phyloP scores from a whole-genome alignment of 2,797 vertebrate species.

The Lates japonicus region DNA sequence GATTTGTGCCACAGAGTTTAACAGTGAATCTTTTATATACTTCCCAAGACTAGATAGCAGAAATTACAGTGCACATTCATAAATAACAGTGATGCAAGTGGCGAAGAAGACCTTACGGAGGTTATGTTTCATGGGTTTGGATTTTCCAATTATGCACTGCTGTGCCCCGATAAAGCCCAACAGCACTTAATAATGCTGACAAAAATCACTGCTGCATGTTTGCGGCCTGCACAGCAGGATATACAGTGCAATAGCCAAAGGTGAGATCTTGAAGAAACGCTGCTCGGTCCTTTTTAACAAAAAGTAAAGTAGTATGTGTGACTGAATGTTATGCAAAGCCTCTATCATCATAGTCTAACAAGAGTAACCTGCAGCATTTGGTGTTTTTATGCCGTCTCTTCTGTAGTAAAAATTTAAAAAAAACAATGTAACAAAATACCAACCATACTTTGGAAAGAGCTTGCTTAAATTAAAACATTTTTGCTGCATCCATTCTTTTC shows the following conservation, averaged over 20 bases:
- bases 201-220: conserved; percentile 45
- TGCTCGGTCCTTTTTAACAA: conserved; percentile 15
- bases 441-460: background rate
- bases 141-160: conserved; percentile 62
- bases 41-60: conserved; percentile 42
- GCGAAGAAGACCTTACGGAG: conserved; percentile 33
- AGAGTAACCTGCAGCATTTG: background rate
- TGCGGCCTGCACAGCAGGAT: conserved; percentile 37
- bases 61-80: conserved; percentile 45
- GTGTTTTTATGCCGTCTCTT: background rate
- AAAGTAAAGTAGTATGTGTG: background rate
- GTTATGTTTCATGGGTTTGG: conserved; percentile 61
- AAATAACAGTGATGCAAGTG: conserved; percentile 53
- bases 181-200: conserved; percentile 61
- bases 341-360: background rate
- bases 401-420: background rate
- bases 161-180: conserved; percentile 49
- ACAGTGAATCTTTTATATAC: conserved; percentile 47
- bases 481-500: background rate
- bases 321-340: conserved; percentile 8
- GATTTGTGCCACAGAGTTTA: conserved; percentile 43
- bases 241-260: conserved; percentile 16
- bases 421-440: background rate
- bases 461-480: background rate
- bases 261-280: conserved; percentile 16